A percentile compares a stretch with the other conserved stretches of the same genome.
phyloP scores from a whole-genome alignment of 2,888 invertebrate genomes.

The Papilio gigon region DNA sequence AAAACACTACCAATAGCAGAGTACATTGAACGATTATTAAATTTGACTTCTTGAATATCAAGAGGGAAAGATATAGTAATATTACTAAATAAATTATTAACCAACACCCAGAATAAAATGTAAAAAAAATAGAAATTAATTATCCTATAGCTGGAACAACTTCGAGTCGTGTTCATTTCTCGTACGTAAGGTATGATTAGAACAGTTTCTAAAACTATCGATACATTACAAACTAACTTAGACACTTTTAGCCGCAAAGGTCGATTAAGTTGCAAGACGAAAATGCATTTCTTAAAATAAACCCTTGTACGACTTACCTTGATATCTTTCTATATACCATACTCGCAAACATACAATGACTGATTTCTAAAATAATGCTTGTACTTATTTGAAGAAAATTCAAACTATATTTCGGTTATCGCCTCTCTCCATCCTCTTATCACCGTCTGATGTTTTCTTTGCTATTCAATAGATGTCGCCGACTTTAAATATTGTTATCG shows the following conservation, averaged over 20 bases:
- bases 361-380: too few species aligned
- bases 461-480: too few species aligned
- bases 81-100: not conserved
- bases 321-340: not conserved
- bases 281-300: slow-evolving; percentile 2
- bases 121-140: not conserved
- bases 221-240: slow-evolving; percentile 22
- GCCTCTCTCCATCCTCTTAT: too few species aligned
- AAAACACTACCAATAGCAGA: too few species aligned
- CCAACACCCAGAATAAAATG: not conserved
- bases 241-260: slow-evolving; percentile 19
- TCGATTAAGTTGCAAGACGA: not conserved
- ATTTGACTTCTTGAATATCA: too few species aligned
- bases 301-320: not conserved
- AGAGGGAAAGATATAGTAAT: not conserved
- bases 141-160: not conserved
- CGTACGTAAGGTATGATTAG: not conserved
- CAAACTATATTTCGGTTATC: too few species aligned
- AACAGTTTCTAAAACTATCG: slow-evolving; percentile 1
- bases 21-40: too few species aligned
- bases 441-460: too few species aligned
- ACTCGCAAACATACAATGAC: not conserved
- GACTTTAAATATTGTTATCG: too few species aligned
- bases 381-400: too few species aligned
- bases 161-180: not conserved